Conservation (phyloP, 2,797 vertebrate species). For the Gallirallus australis region DNA sequence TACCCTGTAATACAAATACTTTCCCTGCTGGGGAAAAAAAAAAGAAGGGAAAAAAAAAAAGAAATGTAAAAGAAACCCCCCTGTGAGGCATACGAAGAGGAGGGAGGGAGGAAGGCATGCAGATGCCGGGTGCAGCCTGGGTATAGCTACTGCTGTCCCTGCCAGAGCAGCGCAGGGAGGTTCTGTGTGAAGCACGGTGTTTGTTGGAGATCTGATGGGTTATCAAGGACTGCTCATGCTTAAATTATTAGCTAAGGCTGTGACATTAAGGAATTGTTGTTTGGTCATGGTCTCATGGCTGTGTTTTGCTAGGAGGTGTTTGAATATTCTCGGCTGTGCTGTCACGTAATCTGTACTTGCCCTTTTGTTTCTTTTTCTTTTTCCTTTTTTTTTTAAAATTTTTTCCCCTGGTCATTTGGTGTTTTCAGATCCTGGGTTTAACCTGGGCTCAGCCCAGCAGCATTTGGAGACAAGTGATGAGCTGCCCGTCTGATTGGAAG, state of each 20-base stretch:
- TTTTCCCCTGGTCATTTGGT: slow-evolving; percentile 31
- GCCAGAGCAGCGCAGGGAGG: neutral
- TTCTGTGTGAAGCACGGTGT: neutral
- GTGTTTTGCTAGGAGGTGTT: slow-evolving; percentile 62
- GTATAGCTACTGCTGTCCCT: neutral
- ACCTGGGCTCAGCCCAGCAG: slow-evolving; percentile 30
- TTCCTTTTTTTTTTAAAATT: neutral
- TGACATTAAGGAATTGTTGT: slow-evolving; percentile 51
- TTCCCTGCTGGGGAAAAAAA: slow-evolving; percentile 51
- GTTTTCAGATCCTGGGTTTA: slow-evolving; percentile 40
- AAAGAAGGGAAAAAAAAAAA: slow-evolving; percentile 27
- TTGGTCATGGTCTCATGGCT: slow-evolving; percentile 47
- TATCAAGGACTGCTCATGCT: slow-evolving; percentile 55
- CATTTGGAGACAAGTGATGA: slow-evolving; percentile 63
- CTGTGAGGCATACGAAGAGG: slow-evolving; percentile 5
- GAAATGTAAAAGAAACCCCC: too few relatives aligned
- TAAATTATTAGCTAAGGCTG: slow-evolving; percentile 61
- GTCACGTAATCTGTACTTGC: slow-evolving; percentile 64
- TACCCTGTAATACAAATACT: slow-evolving; percentile 73
- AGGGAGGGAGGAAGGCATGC: neutral
- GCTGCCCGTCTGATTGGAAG: slow-evolving; percentile 1
- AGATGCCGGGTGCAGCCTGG: neutral
- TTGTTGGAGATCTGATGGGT: slow-evolving; percentile 35
- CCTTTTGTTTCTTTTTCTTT: slow-evolving; percentile 46
- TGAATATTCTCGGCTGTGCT: slow-evolving; percentile 44